Conservation (phyloP, 2,888 invertebrate species). For the Cancer borealis region DNA sequence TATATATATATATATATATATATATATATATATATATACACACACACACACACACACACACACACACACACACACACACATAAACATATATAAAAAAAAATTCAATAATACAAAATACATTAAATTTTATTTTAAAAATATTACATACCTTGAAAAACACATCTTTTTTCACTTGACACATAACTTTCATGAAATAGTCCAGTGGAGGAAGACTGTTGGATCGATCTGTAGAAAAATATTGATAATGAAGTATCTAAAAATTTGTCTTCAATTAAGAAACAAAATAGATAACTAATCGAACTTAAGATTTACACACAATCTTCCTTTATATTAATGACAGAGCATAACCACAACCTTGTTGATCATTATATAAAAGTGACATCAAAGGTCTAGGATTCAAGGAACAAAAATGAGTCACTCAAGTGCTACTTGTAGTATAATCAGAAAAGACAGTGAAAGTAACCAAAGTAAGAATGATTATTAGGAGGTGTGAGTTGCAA, state of each 20-base stretch:
- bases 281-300: not conserved
- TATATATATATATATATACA: too few species aligned
- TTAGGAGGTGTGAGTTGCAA: too few species aligned
- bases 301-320: not conserved
- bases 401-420: not conserved
- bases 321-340: not conserved
- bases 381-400: not conserved
- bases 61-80: not conserved
- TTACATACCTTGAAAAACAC: conserved; percentile 59
- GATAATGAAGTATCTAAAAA: not conserved
- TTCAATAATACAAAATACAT: not conserved
- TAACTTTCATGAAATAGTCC: conserved; percentile 61
- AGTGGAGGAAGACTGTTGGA: conserved; percentile 54
- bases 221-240: conserved; percentile 41
- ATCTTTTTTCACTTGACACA: conserved; percentile 31
- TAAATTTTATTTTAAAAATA: not conserved
- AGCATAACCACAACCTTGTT: not conserved
- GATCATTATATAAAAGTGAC: not conserved
- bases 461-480: too few species aligned
- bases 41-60: not conserved
- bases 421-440: not conserved
- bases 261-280: not conserved
- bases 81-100: not conserved
- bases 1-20: too few species aligned
- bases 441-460: not conserved